phyloP scores from a whole-genome alignment of 1,140 invertebrate genomes.

The Protaetia brevitarsis region DNA sequence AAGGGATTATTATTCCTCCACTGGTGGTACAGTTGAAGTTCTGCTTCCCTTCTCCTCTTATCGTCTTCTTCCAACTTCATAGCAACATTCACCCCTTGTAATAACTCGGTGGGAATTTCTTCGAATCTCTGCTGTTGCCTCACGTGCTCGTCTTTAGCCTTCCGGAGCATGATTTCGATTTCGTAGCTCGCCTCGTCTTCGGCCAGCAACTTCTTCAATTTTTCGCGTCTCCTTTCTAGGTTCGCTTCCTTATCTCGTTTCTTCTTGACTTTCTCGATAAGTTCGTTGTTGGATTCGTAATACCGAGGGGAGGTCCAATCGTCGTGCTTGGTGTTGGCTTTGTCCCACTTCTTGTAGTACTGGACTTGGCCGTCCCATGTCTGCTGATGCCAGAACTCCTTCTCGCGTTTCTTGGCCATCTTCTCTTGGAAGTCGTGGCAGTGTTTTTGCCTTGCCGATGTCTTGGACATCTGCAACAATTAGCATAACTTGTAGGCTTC shows the following conservation, averaged over 20 bases:
- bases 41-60: constrained; percentile 53
- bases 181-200: constrained; percentile 55
- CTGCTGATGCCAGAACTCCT: constrained; percentile 46
- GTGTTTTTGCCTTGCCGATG: constrained; percentile 5
- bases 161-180: constrained; percentile 51
- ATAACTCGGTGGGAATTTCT: constrained; percentile 51
- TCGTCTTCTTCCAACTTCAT: constrained; percentile 55
- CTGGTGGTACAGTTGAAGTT: constrained; percentile 56
- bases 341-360: constrained; percentile 53
- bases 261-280: constrained; percentile 44
- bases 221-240: constrained; percentile 53
- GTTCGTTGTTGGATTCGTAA: constrained; percentile 50
- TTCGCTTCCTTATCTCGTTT: constrained; percentile 49
- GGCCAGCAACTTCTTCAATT: constrained; percentile 53
- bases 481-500: too few species aligned
- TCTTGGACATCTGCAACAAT: constrained; percentile 16
- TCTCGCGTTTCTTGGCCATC: constrained; percentile 39
- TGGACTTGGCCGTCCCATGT: constrained; percentile 47
- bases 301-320: constrained; percentile 54
- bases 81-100: constrained; percentile 54
- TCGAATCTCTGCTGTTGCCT: constrained; percentile 25
- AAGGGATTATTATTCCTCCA: constrained; percentile 55
- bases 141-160: constrained; percentile 41
- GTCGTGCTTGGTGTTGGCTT: constrained; percentile 44
- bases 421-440: constrained; percentile 20